Evolutionary conservation across 53 echinoderm and acorn worm species (phyloP).

Genomic region (Arbacia lixula): DNA sequence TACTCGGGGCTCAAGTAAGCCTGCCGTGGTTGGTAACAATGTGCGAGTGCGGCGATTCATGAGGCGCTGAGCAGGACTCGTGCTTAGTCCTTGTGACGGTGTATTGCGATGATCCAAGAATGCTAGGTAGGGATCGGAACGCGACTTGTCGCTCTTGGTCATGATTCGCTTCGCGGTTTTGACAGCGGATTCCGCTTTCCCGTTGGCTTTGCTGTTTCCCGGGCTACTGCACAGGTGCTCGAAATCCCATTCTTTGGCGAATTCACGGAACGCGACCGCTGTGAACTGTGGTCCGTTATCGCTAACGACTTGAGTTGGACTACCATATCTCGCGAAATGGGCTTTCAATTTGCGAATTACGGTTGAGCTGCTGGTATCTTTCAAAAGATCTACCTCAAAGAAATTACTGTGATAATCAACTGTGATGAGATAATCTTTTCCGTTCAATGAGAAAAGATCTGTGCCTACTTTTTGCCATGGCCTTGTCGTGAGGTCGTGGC

Average conservation of each 20-base stretch:
- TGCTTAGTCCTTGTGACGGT: slow-evolving; percentile 49
- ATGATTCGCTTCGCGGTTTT: slow-evolving; percentile 67
- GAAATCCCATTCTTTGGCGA: slow-evolving; percentile 48
- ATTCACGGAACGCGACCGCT: slow-evolving; percentile 21
- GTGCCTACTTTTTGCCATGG: slow-evolving; percentile 25
- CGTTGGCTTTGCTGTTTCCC: slow-evolving; percentile 48
- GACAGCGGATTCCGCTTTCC: slow-evolving; percentile 66
- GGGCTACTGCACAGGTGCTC: slow-evolving; percentile 41
- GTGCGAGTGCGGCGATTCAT: slow-evolving; percentile 66
- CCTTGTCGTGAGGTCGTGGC: slow-evolving; percentile 17
- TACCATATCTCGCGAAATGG: slow-evolving; percentile 64
- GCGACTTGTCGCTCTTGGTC: slow-evolving; percentile 44
- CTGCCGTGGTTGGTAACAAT: slow-evolving; percentile 43
- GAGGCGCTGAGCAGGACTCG: slow-evolving; percentile 52
- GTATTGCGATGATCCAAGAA: slow-evolving; percentile 47
- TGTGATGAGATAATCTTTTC: too few relatives aligned
- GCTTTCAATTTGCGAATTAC: slow-evolving; percentile 52
- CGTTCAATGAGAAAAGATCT: slow-evolving; percentile 60
- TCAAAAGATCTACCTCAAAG: slow-evolving; percentile 61
- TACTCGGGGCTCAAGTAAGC: slow-evolving; percentile 49
- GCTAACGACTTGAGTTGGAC: slow-evolving; percentile 32
- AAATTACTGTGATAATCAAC: slow-evolving; percentile 68
- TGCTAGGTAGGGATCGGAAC: slow-evolving; percentile 43
- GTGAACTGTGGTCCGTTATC: slow-evolving; percentile 68
- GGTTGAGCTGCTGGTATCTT: slow-evolving; percentile 10